Evolutionary conservation across 2,113 vertebrate species (phyloP).

Genomic region (Brachirus orientalis): DNA sequence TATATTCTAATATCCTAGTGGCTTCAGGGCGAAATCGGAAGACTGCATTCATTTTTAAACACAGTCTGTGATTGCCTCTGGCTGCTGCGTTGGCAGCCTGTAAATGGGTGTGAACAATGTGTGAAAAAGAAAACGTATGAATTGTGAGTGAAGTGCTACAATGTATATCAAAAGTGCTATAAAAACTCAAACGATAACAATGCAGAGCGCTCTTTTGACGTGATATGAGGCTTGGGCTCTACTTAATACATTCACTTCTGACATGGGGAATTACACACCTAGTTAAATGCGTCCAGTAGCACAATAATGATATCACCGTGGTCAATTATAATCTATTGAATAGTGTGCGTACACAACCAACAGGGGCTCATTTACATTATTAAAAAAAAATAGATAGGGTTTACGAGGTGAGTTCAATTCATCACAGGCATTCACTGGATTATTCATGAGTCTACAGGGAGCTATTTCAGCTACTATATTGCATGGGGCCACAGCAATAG

Average conservation of each 20-base stretch:
- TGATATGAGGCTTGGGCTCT: not conserved
- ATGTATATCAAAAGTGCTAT: too few species aligned
- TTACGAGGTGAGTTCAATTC: slow-evolving; percentile 39
- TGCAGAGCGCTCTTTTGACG: too few species aligned
- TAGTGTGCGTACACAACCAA: slow-evolving; percentile 18
- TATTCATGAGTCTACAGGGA: slow-evolving; percentile 54
- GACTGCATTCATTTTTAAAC: too few species aligned
- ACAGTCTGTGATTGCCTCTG: not conserved
- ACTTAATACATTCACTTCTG: slow-evolving; percentile 11
- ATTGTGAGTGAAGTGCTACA: not conserved
- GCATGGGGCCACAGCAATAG: not conserved
- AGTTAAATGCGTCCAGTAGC: slow-evolving; percentile 6
- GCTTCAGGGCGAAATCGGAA: too few species aligned
- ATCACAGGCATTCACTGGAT: slow-evolving; percentile 33
- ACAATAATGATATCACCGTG: not conserved
- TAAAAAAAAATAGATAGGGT: slow-evolving; percentile 24
- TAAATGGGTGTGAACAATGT: not conserved
- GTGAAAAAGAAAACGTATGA: not conserved
- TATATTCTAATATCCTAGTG: too few species aligned
- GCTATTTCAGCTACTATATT: slow-evolving; percentile 20
- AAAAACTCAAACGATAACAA: too few species aligned
- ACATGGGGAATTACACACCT: not conserved
- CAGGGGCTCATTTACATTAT: slow-evolving; percentile 44
- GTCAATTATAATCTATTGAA: slow-evolving; percentile 33
- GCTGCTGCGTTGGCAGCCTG: not conserved